Base-by-base conservation (phyloP, 2,113 vertebrate genomes). In the Pseudorhombus dupliciocellatus region DNA sequence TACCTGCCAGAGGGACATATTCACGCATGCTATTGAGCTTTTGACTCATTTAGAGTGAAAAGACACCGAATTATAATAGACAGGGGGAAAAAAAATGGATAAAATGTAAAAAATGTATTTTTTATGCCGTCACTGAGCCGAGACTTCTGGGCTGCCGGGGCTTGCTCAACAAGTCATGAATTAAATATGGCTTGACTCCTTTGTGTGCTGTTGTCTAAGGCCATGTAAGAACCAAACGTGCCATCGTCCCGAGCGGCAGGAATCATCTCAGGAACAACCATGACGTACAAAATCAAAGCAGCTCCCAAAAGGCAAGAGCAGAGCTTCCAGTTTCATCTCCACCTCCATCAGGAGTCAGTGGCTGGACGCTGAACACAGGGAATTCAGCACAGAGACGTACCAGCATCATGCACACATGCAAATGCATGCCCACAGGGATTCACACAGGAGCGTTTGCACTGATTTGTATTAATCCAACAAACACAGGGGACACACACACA, bases 371-470 rank as follows among this genome's bases (percentile, higher is more conserved):
- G 62, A 83, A 79, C 44, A 73, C 42, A 37, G 12, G 48, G 7
- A 48, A 3, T 26, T 48, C 24, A 18, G 56, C 20, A 51, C 31
- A 54, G 61, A 69, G 34, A 20, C 25, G 48, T 22, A 70, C 37
- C 18, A 34, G 65, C 4, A 4, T 44, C 74, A 69, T 85, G 86
- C 87, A 68, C 57, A 48, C 87, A 85, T 91, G 85, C 87, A 85
- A 70, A 87, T 70, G 53, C 81, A 88, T 79, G 86, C 81, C 71
- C 42, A 69, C 42, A 18, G 48, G 53, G 52, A 57, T 50, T 63
- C 63, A 77, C 46, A 76, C 6, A 22, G 22, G 56, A 18, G 63
- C 30, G 21, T 58, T 30, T 62, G 18, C 20, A 82, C 30, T 15
- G 12, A 67, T 56, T 64, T 48, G 12, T 51, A 44, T 57, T 77